Evolutionary conservation across 2,888 invertebrate genomes (phyloP).

Genomic region (Athetis lepigone): DNA sequence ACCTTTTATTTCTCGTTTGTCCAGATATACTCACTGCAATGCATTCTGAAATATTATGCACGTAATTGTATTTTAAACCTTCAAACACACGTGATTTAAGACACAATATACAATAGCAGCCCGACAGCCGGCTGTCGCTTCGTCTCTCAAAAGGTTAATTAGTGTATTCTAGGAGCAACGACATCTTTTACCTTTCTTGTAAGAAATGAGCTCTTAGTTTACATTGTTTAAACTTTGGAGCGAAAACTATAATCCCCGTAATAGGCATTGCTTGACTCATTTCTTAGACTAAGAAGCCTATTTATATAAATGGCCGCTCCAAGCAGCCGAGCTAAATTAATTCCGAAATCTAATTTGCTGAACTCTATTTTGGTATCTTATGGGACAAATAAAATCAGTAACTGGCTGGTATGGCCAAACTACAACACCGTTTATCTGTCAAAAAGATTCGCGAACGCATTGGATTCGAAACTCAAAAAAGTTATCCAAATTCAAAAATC

Average conservation of each 20-base stretch:
- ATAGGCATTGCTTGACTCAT: conserved; percentile 46
- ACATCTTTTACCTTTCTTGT: conserved; percentile 22
- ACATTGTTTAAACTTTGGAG: conserved; percentile 43
- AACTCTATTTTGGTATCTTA: conserved; percentile 3
- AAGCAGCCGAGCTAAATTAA: conserved; percentile 17
- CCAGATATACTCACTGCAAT: conserved; percentile 34
- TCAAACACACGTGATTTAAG: no score
- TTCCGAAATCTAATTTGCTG: conserved; percentile 34
- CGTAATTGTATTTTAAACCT: conserved; percentile 17
- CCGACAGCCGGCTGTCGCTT: no score
- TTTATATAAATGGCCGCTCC: conserved; percentile 28
- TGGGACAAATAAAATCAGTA: conserved; percentile 17
- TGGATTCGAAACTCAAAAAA: conserved; percentile 49
- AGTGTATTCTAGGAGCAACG: background rate
- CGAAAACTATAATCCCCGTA: conserved; percentile 45
- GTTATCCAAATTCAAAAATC: conserved; percentile 75
- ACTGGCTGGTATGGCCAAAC: background rate
- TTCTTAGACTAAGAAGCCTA: conserved; percentile 27
- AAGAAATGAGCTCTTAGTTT: conserved; percentile 20
- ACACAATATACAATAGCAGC: no score
- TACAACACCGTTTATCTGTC: conserved; percentile 27
- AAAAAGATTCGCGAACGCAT: conserved; percentile 46
- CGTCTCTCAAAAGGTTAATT: no score
- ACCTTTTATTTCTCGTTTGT: conserved; percentile 41
- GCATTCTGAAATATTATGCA: background rate